Percentiles rank a stretch among this genome's conserved stretches.
phyloP scores from a whole-genome alignment of 2,797 vertebrate genomes.

The Clarias fuscus region DNA sequence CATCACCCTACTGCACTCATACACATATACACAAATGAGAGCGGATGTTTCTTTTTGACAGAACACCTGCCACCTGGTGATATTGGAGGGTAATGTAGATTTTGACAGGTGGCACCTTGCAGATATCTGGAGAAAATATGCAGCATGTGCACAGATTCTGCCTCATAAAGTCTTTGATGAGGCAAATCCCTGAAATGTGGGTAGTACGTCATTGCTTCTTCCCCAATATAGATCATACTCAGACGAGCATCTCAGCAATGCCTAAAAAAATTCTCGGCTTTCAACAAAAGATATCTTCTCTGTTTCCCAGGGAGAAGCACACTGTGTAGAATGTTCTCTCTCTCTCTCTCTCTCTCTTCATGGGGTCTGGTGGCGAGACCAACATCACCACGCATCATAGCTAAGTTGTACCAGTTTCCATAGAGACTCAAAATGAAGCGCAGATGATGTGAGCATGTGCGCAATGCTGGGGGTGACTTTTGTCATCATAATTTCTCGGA shows the following conservation, averaged over 20 bases:
- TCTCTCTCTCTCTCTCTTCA: not conserved
- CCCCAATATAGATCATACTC: not conserved
- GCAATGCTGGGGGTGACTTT: conserved; percentile 40
- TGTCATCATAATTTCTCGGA: conserved; percentile 64
- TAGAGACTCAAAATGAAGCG: conserved; percentile 68
- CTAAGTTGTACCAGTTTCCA: conserved; percentile 71
- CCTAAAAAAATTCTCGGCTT: not conserved
- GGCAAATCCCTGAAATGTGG: conserved; percentile 41
- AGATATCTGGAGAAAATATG: conserved; percentile 55
- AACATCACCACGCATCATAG: conserved; percentile 62
- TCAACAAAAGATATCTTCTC: conserved; percentile 14
- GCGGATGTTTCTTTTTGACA: conserved; percentile 46
- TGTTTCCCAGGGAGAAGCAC: conserved; percentile 11
- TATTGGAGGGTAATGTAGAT: conserved; percentile 50
- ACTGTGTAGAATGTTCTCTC: conserved; percentile 12
- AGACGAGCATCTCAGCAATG: not conserved
- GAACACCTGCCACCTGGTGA: conserved; percentile 52
- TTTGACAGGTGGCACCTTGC: conserved; percentile 55
- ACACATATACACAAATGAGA: conserved; percentile 23
- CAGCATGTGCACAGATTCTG: conserved; percentile 43
- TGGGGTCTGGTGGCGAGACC: conserved; percentile 53
- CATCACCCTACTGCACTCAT: conserved; percentile 26
- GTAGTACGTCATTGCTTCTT: conserved; percentile 8
- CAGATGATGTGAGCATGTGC: conserved; percentile 61
- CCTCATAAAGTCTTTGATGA: conserved; percentile 49